A percentile compares a stretch with the other conserved stretches of the same genome.
Conservation (phyloP, 2,797 vertebrate genomes). For the Ambastaia sidthimunki region DNA sequence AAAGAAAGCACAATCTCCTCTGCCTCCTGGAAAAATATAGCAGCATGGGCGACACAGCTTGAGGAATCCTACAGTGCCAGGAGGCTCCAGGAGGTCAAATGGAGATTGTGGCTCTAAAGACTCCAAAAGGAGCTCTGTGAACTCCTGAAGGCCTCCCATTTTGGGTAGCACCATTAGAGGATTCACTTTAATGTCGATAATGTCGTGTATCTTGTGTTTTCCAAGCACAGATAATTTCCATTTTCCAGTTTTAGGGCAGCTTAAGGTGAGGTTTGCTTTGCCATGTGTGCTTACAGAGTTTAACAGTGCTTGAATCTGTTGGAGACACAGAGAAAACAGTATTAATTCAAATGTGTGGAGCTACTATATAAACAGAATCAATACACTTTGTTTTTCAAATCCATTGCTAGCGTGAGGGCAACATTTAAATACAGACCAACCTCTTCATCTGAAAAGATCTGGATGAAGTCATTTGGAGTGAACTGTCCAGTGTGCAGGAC, state of each 20-base stretch:
- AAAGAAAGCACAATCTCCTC: constrained; percentile 85
- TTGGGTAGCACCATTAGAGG: constrained; percentile 69
- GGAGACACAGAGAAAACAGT: constrained; percentile 44
- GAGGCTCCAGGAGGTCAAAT: constrained; percentile 85
- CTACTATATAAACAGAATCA: background rate
- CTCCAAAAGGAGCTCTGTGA: constrained; percentile 81
- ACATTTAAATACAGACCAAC: constrained; percentile 64
- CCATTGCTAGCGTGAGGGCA: background rate
- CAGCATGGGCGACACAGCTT: constrained; percentile 86
- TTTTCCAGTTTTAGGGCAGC: constrained; percentile 84
- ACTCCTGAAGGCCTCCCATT: constrained; percentile 80
- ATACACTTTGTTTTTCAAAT: background rate
- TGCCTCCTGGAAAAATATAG: constrained; percentile 85
- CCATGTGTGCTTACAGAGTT: constrained; percentile 69
- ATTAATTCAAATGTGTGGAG: background rate
- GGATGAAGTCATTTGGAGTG: constrained; percentile 84
- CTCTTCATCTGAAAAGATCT: constrained; percentile 86
- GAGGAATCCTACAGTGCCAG: constrained; percentile 82
- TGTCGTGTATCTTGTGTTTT: constrained; percentile 75
- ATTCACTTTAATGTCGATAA: constrained; percentile 79
- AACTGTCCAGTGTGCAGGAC: constrained; percentile 88
- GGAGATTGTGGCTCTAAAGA: constrained; percentile 78
- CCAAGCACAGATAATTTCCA: constrained; percentile 81
- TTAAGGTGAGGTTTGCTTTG: constrained; percentile 82
- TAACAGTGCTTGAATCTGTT: constrained; percentile 79